These are phyloP conservation scores for Pseudocheirus occidentalis DNA, from an alignment of 2,797 vertebrate genomes.

Conservation along the genomic window DNA sequence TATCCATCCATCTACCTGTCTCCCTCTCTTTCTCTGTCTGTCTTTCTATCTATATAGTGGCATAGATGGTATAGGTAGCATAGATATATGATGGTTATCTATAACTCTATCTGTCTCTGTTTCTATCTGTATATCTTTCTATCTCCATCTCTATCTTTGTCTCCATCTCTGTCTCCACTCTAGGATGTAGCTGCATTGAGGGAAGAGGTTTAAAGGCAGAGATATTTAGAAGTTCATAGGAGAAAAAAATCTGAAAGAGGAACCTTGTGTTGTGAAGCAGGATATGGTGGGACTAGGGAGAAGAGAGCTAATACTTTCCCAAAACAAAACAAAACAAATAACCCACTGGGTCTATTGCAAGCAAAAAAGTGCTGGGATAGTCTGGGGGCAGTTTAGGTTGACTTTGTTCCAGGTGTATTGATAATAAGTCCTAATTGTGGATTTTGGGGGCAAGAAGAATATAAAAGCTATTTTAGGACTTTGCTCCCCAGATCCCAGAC, in stretches of 20 bases:
- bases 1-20: neutral
- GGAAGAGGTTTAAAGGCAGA: neutral
- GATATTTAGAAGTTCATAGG: neutral
- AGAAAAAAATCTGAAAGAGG: neutral
- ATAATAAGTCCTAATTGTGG: neutral
- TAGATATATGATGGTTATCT: neutral
- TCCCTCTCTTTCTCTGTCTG: too few relatives aligned
- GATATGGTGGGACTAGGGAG: neutral
- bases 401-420: neutral
- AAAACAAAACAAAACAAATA: neutral
- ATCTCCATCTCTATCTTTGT: neutral
- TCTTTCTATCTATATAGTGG: neutral
- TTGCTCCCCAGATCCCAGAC: neutral
- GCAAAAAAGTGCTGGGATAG: neutral
- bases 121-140: too few relatives aligned
- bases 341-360: neutral
- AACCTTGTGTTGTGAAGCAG: neutral
- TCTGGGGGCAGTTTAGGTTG: neutral
- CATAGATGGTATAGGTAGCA: neutral
- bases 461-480: neutral
- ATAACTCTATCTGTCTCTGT: too few relatives aligned
- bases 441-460: neutral
- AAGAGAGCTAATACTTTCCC: neutral
- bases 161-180: too few relatives aligned
- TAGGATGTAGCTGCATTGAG: neutral